Conservation (phyloP, 2,113 vertebrate genomes). For the Hoplias malabaricus region DNA sequence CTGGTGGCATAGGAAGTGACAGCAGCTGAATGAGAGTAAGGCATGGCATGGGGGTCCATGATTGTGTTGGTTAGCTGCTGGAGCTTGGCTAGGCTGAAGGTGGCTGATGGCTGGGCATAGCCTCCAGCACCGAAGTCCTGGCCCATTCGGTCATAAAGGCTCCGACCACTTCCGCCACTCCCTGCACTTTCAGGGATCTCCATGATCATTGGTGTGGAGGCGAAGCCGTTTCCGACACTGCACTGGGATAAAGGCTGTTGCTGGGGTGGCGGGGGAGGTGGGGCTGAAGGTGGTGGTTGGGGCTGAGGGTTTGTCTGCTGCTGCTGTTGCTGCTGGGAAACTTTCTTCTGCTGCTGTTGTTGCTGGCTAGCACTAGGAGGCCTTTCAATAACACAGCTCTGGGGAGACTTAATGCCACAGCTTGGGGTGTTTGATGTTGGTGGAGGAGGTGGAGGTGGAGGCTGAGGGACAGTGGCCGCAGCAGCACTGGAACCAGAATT, state of each 20-base stretch:
- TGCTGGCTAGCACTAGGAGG: conserved; percentile 91
- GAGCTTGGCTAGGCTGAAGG: conserved; percentile 94
- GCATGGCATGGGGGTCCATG: conserved; percentile 98
- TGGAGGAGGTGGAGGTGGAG: conserved; percentile 71
- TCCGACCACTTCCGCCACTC: conserved; percentile 81
- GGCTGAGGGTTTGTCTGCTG: conserved; percentile 75
- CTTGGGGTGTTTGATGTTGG: conserved; percentile 67
- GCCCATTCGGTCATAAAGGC: conserved; percentile 91
- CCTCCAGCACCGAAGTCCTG: conserved; percentile 93
- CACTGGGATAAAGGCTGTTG: conserved; percentile 88
- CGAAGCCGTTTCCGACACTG: conserved; percentile 97
- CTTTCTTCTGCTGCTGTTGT: conserved; percentile 75
- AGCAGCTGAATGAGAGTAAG: conserved; percentile 94
- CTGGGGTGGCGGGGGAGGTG: conserved; percentile 71
- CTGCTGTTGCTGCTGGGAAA: conserved; percentile 72
- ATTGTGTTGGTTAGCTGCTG: conserved; percentile 99
- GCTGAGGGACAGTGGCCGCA: conserved; percentile 67
- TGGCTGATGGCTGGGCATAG: conserved; percentile 93
- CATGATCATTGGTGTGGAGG: conserved; percentile 97
- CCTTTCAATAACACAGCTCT: conserved; percentile 93
- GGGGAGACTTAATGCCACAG: conserved; percentile 90
- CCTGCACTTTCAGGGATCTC: conserved; percentile 88
- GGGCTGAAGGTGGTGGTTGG: conserved; percentile 73
- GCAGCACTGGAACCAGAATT: conserved; percentile 22
- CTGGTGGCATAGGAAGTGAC: conserved; percentile 98